These are phyloP conservation scores for Larimichthys polyactis DNA, from an alignment of 2,113 vertebrate genomes.

Conservation along the genomic window DNA sequence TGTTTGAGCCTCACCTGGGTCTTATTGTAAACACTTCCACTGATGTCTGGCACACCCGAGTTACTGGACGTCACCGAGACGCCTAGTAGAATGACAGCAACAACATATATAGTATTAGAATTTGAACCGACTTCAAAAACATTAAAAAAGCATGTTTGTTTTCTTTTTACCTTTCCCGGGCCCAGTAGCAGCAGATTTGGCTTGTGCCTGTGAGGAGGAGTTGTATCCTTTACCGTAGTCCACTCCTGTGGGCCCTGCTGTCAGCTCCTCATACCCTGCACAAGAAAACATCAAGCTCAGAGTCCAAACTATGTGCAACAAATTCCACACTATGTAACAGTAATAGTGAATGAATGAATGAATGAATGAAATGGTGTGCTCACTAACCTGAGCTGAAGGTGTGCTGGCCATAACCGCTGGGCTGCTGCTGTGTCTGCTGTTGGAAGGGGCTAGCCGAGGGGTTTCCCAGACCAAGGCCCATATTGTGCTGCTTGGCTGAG, in stretches of 20 bases:
- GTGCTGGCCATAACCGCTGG: slow-evolving; percentile 91
- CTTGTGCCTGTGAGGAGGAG: slow-evolving; percentile 93
- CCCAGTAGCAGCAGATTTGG: slow-evolving; percentile 91
- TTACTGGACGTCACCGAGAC: slow-evolving; percentile 99
- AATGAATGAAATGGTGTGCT: neutral
- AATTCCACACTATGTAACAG: neutral
- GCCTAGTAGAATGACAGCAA: slow-evolving; percentile 80
- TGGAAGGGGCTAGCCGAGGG: slow-evolving; percentile 90
- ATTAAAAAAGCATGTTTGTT: neutral
- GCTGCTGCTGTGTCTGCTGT: slow-evolving; percentile 88
- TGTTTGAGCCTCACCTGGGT: slow-evolving; percentile 89
- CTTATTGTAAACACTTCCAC: slow-evolving; percentile 99
- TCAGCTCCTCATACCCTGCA: slow-evolving; percentile 95
- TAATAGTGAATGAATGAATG: too few species aligned
- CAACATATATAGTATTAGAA: slow-evolving; percentile 3
- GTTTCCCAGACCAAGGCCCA: slow-evolving; percentile 89
- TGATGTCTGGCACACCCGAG: slow-evolving; percentile 98
- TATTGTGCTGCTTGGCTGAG: slow-evolving; percentile 94
- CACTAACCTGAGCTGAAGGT: slow-evolving; percentile 90
- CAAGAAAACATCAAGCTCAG: neutral
- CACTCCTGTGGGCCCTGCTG: slow-evolving; percentile 89
- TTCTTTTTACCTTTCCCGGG: slow-evolving; percentile 91
- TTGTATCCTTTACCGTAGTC: slow-evolving; percentile 97
- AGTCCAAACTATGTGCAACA: neutral
- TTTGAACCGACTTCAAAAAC: neutral